Evolutionary conservation across 1,140 invertebrate species (phyloP).

Genomic region (Phthorimaea operculella): DNA sequence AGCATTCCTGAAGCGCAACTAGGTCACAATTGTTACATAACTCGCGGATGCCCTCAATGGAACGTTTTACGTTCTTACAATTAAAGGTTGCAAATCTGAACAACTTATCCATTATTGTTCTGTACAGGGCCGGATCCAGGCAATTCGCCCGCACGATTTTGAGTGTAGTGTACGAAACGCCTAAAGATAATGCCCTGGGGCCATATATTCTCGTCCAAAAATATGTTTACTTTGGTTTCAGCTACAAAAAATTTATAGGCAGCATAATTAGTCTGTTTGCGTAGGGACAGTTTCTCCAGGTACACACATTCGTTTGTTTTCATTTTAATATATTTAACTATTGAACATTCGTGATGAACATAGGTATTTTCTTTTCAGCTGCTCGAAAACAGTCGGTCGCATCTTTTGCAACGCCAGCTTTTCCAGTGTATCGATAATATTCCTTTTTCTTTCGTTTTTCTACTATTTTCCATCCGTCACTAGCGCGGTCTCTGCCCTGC

Average conservation of each 20-base stretch:
- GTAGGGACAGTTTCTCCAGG: conserved; percentile 16
- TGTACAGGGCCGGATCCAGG: background rate
- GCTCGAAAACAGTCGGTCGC: conserved; percentile 6
- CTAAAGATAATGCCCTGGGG: conserved; percentile 2
- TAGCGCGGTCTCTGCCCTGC: too few relatives aligned
- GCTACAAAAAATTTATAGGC: conserved; percentile 23
- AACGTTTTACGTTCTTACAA: background rate
- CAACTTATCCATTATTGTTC: background rate
- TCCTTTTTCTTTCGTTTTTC: background rate
- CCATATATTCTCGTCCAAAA: conserved; percentile 18
- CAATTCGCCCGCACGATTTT: background rate
- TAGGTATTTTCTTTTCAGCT: conserved; percentile 8
- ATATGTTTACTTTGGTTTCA: conserved; percentile 13
- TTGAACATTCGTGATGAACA: conserved; percentile 16
- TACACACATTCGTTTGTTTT: conserved; percentile 12
- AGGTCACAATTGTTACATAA: background rate
- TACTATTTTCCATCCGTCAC: too few relatives aligned
- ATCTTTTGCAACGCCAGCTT: conserved; percentile 7
- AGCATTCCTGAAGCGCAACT: background rate
- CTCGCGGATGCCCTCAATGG: background rate
- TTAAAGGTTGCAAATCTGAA: background rate
- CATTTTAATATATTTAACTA: conserved; percentile 9
- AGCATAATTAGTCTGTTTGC: conserved; percentile 13
- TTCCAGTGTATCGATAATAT: background rate
- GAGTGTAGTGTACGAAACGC: conserved; percentile 18